Percentiles rank a stretch among this genome's conserved stretches.
These are phyloP conservation scores for Carterocephalus palaemon DNA, from an alignment of 2,888 invertebrate genomes.

Conservation along the genomic window DNA sequence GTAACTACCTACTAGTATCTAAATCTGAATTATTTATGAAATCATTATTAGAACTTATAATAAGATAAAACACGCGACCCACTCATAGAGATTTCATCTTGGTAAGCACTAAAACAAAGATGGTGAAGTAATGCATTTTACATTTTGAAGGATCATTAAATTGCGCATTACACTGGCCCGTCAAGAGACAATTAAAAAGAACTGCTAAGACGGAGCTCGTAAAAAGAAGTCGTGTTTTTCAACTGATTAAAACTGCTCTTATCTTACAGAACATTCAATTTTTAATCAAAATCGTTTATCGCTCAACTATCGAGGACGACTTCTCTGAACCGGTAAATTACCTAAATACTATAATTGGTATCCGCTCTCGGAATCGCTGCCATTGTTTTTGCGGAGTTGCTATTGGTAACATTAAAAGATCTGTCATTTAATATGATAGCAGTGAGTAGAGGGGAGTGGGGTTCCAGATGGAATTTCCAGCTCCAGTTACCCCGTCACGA, in stretches of 20 bases:
- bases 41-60: slow-evolving; percentile 15
- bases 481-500: slow-evolving; percentile 49
- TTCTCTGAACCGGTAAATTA: slow-evolving; percentile 34
- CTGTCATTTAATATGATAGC: slow-evolving; percentile 6
- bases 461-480: slow-evolving; percentile 37
- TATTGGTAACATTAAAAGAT: too few relatives aligned
- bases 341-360: slow-evolving; percentile 7
- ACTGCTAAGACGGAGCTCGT: slow-evolving; percentile 71
- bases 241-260: slow-evolving; percentile 71
- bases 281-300: slow-evolving; percentile 59
- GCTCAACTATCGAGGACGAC: slow-evolving; percentile 37
- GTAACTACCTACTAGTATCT: too few relatives aligned
- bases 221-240: slow-evolving; percentile 72
- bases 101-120: slow-evolving; percentile 62
- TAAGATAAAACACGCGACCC: slow-evolving; percentile 36
- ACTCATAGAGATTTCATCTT: slow-evolving; percentile 47
- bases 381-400: background rate
- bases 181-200: slow-evolving; percentile 73
- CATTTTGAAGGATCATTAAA: slow-evolving; percentile 77
- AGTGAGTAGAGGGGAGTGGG: slow-evolving; percentile 23
- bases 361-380: background rate
- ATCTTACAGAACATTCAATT: slow-evolving; percentile 52
- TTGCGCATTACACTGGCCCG: slow-evolving; percentile 68
- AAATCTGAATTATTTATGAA: too few relatives aligned
- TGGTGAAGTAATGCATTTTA: slow-evolving; percentile 74